A percentile compares a stretch with the other conserved stretches of the same genome.
Evolutionary conservation across 1,140 invertebrate species (phyloP).

Genomic region (Pseudomyrmex gracilis): DNA sequence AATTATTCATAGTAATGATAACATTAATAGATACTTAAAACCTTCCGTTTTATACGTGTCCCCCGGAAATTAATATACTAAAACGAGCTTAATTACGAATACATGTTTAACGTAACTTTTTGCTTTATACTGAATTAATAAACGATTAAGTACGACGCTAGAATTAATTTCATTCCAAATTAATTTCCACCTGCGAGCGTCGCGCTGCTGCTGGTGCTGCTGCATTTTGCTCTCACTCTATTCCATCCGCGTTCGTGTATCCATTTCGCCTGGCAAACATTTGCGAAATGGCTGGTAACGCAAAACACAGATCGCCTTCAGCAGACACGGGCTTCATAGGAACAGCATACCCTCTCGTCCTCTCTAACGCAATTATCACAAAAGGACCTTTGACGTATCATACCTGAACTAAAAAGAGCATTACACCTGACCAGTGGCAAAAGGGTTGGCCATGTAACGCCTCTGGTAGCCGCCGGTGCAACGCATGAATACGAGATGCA

Average conservation of each 20-base stretch:
- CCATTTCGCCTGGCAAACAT: slow-evolving; percentile 16
- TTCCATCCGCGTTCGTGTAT: not conserved
- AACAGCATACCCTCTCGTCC: slow-evolving; percentile 1
- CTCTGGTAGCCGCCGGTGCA: slow-evolving; percentile 64
- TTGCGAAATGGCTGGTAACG: slow-evolving; percentile 31
- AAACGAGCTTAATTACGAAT: slow-evolving; percentile 16
- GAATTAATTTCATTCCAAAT: slow-evolving; percentile 54
- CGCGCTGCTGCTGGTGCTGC: no score
- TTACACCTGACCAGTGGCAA: slow-evolving; percentile 64
- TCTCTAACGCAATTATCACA: slow-evolving; percentile 65
- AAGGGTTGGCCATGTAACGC: slow-evolving; percentile 65
- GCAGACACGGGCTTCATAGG: slow-evolving; percentile 29
- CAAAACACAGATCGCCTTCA: slow-evolving; percentile 53
- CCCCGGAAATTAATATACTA: not conserved
- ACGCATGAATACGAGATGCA: slow-evolving; percentile 71
- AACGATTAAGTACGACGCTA: slow-evolving; percentile 27
- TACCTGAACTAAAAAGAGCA: slow-evolving; percentile 64
- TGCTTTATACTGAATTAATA: slow-evolving; percentile 19
- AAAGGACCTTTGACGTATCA: slow-evolving; percentile 63
- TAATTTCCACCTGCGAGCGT: slow-evolving; percentile 32
- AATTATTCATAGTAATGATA: slow-evolving; percentile 35
- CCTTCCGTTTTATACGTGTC: not conserved
- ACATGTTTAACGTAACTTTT: slow-evolving; percentile 31
- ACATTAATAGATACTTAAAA: slow-evolving; percentile 1
- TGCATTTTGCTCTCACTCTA: slow-evolving; percentile 17